Conservation (phyloP, 2,113 vertebrate genomes). For the Corythoichthys haematopterus region DNA sequence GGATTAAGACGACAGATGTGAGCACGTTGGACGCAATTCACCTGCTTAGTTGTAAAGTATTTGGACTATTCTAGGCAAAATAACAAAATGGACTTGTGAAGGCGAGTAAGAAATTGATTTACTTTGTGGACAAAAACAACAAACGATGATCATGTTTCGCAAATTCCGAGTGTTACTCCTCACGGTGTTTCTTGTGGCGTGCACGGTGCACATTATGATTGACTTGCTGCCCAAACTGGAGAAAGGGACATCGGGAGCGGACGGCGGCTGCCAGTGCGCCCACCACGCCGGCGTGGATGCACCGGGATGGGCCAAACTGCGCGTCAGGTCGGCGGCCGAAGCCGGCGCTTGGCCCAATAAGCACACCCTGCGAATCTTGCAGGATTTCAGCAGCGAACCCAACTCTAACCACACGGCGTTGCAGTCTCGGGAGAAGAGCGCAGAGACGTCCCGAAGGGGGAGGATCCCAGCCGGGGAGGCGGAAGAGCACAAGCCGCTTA, state of each 20-base stretch:
- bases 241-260: slow-evolving; percentile 68
- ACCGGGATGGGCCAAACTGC: slow-evolving; percentile 68
- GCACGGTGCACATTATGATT: slow-evolving; percentile 91
- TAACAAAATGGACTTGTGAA: slow-evolving; percentile 37
- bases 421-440: slow-evolving; percentile 79
- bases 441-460: slow-evolving; percentile 40
- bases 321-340: slow-evolving; percentile 63
- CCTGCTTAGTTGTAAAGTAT: slow-evolving; percentile 35
- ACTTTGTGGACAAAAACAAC: background rate
- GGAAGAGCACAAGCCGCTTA: slow-evolving; percentile 59
- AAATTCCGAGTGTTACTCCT: slow-evolving; percentile 86
- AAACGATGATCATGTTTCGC: slow-evolving; percentile 85
- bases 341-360: slow-evolving; percentile 83
- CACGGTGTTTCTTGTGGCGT: slow-evolving; percentile 84
- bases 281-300: slow-evolving; percentile 65
- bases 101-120: background rate
- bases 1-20: slow-evolving; percentile 33
- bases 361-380: slow-evolving; percentile 85
- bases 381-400: slow-evolving; percentile 90
- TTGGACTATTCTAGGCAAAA: slow-evolving; percentile 16
- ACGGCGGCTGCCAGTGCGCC: slow-evolving; percentile 77
- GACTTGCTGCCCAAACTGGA: slow-evolving; percentile 88
- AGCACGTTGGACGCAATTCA: slow-evolving; percentile 20
- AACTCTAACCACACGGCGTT: slow-evolving; percentile 81
- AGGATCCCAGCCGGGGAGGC: slow-evolving; percentile 28